Evolutionary conservation across 2,888 invertebrate species (phyloP).

Genomic region (Rhagophthalmus giganteus): DNA sequence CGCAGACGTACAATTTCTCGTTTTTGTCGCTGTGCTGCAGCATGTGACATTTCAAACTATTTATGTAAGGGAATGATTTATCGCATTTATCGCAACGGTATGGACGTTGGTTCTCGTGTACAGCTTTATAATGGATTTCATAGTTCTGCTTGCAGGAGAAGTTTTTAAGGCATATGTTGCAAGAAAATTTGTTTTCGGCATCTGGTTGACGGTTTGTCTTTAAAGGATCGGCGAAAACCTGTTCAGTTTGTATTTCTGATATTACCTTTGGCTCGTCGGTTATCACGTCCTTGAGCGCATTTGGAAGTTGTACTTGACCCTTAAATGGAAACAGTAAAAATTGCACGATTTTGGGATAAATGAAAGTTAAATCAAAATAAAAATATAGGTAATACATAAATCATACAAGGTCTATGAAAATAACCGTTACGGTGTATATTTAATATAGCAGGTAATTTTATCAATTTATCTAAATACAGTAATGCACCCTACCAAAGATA

Average conservation of each 20-base stretch:
- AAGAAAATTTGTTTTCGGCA: slow-evolving; percentile 45
- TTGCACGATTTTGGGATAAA: background rate
- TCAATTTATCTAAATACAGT: too few species aligned
- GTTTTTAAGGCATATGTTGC: slow-evolving; percentile 63
- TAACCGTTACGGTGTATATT: too few species aligned
- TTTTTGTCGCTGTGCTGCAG: slow-evolving; percentile 58
- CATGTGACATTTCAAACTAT: slow-evolving; percentile 63
- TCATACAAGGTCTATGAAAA: too few species aligned
- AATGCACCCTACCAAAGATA: too few species aligned
- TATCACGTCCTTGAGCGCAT: background rate
- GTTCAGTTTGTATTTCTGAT: background rate
- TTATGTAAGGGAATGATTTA: slow-evolving; percentile 64
- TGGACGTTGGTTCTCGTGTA: slow-evolving; percentile 62
- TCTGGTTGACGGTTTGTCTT: background rate
- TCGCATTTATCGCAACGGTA: slow-evolving; percentile 64
- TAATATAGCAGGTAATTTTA: too few species aligned
- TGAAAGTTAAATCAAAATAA: background rate
- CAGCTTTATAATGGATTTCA: slow-evolving; percentile 63
- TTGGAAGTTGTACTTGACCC: slow-evolving; percentile 4
- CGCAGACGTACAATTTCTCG: slow-evolving; percentile 63
- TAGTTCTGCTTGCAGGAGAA: slow-evolving; percentile 65
- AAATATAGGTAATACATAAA: background rate
- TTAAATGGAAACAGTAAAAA: background rate
- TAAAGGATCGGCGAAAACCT: background rate
- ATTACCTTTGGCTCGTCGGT: background rate